Evolutionary conservation across 2,113 vertebrate species (phyloP), one percentile per base, ranked within the genome.

Genomic region (Laterallus jamaicensis): DNA sequence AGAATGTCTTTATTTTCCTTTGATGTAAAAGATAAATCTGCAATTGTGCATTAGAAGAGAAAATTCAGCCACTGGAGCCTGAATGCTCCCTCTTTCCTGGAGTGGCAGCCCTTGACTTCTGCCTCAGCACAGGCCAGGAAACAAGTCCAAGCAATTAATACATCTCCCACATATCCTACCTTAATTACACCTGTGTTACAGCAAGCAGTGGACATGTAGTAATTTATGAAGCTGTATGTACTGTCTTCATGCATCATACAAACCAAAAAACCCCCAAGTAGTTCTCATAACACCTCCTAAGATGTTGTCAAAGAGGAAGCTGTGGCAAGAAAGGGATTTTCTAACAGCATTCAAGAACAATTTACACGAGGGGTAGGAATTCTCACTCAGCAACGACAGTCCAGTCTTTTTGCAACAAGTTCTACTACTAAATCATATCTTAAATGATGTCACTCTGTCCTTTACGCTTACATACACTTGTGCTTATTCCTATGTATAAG

Each of bases 231-330:
- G 68, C 22, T 79, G 15, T 60, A 54, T 39, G 49, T 44, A 1
- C 28, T 71, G 9, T 50, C 21, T n/a, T 70, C 15, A 2, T 68
- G 49, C 21, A 49, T 49, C 49, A 22, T 49, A 49, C 49, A 91
- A 84, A 40, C 4, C 3, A 4, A 0, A 56, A 82, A 87, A 47
- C 11, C 0, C 3, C 18, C 37, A 42, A 15, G 7, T 15, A 78
- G 64, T 44, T 77, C 42, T 20, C 52, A 81, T 18, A 47, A 55
- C 60, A 47, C 12, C 35, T 81, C 40, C 60, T 59, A 44, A 49
- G 13, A 1, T 44, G 25, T 3, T 73, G 10, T 62, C 50, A 32
- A n/a, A 64, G 40, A 70, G 15, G 40, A 67, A 67, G 35, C 16
- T 56, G 47, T 26, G 60, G 17, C 17, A 79, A 84, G 16, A 86